Evolutionary conservation across 1,140 invertebrate species (phyloP).

Genomic region (Apis cerana): DNA sequence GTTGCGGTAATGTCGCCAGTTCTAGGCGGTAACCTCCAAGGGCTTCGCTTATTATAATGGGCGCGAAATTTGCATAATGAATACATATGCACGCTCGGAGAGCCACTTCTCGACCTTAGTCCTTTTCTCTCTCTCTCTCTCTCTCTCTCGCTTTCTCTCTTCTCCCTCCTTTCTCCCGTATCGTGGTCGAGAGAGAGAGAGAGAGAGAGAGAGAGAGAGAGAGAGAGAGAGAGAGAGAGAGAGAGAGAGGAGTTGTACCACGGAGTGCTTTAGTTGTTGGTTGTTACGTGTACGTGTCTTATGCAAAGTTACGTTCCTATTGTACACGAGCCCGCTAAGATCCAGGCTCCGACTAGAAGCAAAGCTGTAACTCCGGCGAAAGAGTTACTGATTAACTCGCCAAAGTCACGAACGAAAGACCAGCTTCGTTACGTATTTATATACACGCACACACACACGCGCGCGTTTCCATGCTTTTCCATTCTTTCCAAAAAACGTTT

Average conservation of each 20-base stretch:
- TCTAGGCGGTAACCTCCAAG: constrained; percentile 70
- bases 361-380: constrained; percentile 59
- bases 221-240: too few species aligned
- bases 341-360: constrained; percentile 55
- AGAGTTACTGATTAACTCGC: constrained; percentile 70
- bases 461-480: too few species aligned
- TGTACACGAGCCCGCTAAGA: constrained; percentile 70
- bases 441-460: too few species aligned
- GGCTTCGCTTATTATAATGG: constrained; percentile 80
- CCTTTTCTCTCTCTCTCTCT: constrained; percentile 3
- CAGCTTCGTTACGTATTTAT: background rate
- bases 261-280: constrained; percentile 77
- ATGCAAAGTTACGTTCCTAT: constrained; percentile 75
- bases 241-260: constrained; percentile 34
- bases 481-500: constrained; percentile 49
- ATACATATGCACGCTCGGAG: constrained; percentile 78
- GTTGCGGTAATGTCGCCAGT: constrained; percentile 76
- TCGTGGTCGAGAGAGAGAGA: background rate
- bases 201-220: background rate
- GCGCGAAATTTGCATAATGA: constrained; percentile 79
- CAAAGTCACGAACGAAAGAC: constrained; percentile 64
- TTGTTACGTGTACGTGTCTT: constrained; percentile 73
- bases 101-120: constrained; percentile 65
- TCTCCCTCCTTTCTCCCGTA: constrained; percentile 13
- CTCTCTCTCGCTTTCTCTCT: constrained; percentile 21